phyloP scores from a whole-genome alignment of 2,888 invertebrate species.

The Criorhina ranunculi region DNA sequence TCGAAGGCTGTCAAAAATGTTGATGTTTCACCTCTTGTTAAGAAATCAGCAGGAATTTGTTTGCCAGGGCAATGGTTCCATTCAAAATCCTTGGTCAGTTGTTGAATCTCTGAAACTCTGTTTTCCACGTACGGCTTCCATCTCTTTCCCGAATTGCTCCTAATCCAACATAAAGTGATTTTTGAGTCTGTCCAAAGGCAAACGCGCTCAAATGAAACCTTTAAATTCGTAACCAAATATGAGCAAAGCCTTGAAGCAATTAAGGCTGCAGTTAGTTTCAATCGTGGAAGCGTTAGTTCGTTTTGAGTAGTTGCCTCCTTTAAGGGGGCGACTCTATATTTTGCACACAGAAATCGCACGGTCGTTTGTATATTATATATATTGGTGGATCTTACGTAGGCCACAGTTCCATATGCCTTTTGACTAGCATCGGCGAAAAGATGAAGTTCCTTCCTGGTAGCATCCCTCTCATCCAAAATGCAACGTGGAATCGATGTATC shows the following conservation, averaged over 20 bases:
- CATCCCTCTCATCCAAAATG: neutral
- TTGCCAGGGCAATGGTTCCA: constrained; percentile 12
- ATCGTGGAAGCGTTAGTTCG: constrained; percentile 15
- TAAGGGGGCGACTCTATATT: constrained; percentile 33
- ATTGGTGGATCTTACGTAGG: neutral
- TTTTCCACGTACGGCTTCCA: constrained; percentile 30
- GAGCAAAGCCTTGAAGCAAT: neutral
- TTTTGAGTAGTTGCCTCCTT: neutral
- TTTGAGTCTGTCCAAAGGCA: neutral
- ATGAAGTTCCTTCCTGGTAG: neutral
- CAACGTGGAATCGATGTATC: neutral
- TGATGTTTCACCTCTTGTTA: constrained; percentile 16
- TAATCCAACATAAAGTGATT: constrained; percentile 2
- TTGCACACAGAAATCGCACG: constrained; percentile 29
- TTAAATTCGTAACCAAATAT: neutral
- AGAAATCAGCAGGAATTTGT: constrained; percentile 9
- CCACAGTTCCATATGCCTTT: neutral
- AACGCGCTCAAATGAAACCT: neutral
- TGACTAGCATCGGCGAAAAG: constrained; percentile 6
- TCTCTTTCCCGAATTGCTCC: neutral
- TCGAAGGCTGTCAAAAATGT: neutral
- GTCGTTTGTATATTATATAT: neutral
- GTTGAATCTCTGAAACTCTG: constrained; percentile 14
- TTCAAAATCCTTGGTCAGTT: neutral
- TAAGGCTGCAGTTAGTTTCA: constrained; percentile 22